Base-by-base conservation (phyloP, 2,113 vertebrate species). In the Pelecanus crispus region DNA sequence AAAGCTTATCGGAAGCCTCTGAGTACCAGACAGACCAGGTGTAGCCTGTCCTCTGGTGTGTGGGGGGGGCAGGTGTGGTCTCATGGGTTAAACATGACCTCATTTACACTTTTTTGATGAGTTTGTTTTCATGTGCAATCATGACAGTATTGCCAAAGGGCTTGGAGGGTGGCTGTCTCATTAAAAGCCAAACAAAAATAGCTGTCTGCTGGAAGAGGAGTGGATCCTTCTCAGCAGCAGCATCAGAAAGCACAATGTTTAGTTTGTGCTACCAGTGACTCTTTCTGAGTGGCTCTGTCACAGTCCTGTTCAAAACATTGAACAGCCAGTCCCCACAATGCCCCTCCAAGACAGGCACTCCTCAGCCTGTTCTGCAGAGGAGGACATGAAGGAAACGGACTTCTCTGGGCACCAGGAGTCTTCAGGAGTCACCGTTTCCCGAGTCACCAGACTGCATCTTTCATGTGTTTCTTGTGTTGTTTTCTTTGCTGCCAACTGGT, bases 1-100 rank as follows among this genome's bases (percentile, higher is more conserved):
- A 98, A 90, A 98, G 95, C 38, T 98, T 98, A 61, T 98, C 98
- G 0, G 98, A 99, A 95, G 98, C 98, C 21, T 98, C 98, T 0
- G 98, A 98, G 56, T 97, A 98, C 86, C 98, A 98, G 93, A 98
- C 98, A 6, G 98, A 98, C 94, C 98, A 98, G 89, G 98, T 98
- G 97, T 98, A 97, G 92, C 90, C 68, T 38, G 47, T 52, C 78
- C 65, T 71, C 56, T 86, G 66, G 75, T 6, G 89, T 28, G 86
- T 87, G 12, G 55, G 71, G 77, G 86, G 68, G 82, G 84, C 47
- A 85, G 90, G 49, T 63, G 87, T 91, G 75, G 95, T 86, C 92
- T 78, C n/a, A 9, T 90, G 94, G 85, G 68, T 94, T 78, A 82
- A 96, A 86, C 73, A 65, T 67, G 63, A 86, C 96, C 90, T 97